Conservation (phyloP, 2,113 vertebrate genomes). For the Beaufortia kweichowensis region DNA sequence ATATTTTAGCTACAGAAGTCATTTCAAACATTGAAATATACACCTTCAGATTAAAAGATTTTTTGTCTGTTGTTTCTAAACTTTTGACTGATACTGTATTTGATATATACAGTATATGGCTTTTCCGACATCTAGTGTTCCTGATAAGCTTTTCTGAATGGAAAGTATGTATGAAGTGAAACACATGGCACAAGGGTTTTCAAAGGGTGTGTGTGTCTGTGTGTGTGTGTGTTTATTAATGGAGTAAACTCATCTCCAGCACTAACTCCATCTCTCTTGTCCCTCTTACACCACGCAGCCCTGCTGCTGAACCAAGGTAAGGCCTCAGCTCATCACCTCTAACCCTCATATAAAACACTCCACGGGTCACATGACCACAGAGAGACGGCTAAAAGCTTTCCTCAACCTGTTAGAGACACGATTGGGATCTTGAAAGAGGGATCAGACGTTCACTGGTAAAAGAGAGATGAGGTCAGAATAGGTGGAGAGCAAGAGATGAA, state of each 20-base stretch:
- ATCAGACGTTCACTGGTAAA: background rate
- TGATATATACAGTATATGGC: too few relatives aligned
- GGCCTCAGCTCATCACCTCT: conserved; percentile 44
- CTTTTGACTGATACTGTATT: too few relatives aligned
- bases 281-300: conserved; percentile 67
- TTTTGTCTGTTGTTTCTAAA: too few relatives aligned
- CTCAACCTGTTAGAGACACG: background rate
- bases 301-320: conserved; percentile 87
- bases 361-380: background rate
- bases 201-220: background rate
- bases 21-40: too few relatives aligned
- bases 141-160: too few relatives aligned
- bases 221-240: conserved; percentile 31
- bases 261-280: conserved; percentile 56
- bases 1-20: too few relatives aligned
- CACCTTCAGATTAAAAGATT: too few relatives aligned
- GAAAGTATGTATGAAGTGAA: too few relatives aligned
- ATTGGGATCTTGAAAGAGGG: conserved; percentile 1
- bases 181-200: background rate
- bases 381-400: conserved; percentile 1
- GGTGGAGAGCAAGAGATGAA: background rate
- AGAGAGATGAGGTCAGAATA: background rate
- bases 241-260: conserved; percentile 21
- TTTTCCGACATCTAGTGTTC: too few relatives aligned
- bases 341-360: background rate